These are phyloP conservation scores for Muraenolepis orangiensis DNA, from an alignment of 2,797 vertebrate species.

Conservation along the genomic window DNA sequence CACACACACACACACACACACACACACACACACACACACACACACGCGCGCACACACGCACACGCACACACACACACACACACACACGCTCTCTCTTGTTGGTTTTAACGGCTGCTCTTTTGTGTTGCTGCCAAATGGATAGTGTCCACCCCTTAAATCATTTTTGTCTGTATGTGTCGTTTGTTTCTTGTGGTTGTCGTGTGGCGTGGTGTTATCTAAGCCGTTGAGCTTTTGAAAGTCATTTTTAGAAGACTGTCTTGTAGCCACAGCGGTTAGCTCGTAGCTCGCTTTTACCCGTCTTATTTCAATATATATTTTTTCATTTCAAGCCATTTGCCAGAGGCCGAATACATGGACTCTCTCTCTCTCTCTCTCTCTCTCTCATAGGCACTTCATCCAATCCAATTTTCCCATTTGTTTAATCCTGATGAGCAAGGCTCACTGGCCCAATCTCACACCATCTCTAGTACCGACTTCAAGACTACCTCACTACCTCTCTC, in stretches of 20 bases:
- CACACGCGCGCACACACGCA: background rate
- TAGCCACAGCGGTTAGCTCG: background rate
- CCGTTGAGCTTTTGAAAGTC: background rate
- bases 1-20: background rate
- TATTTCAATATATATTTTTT: background rate
- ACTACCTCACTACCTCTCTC: background rate
- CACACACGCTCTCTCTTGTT: constrained; percentile 1
- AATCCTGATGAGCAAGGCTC: background rate
- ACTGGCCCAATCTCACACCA: background rate
- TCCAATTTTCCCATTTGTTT: constrained; percentile 10
- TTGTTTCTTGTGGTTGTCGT: background rate
- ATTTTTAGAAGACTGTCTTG: background rate
- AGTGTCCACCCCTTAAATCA: constrained; percentile 28
- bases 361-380: too few relatives aligned
- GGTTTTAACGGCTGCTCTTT: constrained; percentile 23
- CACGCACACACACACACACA: background rate
- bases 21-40: background rate
- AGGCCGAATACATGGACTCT: background rate
- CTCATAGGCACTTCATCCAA: constrained; percentile 17
- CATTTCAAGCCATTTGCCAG: background rate
- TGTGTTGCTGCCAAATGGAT: constrained; percentile 35
- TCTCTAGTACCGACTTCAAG: background rate
- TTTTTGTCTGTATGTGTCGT: constrained; percentile 9
- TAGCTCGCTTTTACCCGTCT: background rate
- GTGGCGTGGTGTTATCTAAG: background rate